A percentile compares a stretch with the other conserved stretches of the same genome.
These are phyloP conservation scores for Machimus rusticus DNA, from an alignment of 2,888 invertebrate species.

Conservation along the genomic window DNA sequence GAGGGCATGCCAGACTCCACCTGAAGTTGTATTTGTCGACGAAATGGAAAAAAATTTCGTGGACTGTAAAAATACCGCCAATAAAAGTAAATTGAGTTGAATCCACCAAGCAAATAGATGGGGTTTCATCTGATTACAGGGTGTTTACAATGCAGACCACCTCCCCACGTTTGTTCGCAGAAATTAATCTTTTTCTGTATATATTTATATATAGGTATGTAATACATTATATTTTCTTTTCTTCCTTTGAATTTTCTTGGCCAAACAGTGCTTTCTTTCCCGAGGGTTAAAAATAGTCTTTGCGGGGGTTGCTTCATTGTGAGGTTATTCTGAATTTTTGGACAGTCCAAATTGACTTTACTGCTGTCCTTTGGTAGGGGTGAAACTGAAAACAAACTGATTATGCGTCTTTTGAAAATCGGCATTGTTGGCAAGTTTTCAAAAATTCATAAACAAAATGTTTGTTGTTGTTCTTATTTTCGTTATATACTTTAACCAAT, in stretches of 20 bases:
- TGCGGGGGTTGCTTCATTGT: neutral
- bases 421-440: neutral
- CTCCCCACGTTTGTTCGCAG: neutral
- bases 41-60: constrained; percentile 3
- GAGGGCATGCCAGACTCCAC: neutral
- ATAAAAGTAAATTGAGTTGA: constrained; percentile 14
- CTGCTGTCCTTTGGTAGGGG: neutral
- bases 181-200: neutral
- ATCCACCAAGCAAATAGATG: neutral
- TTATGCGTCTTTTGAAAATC: neutral
- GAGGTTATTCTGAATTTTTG: neutral
- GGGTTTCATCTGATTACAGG: constrained; percentile 8
- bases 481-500: neutral
- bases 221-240: too few relatives aligned
- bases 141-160: neutral
- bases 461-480: neutral
- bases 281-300: neutral
- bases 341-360: neutral
- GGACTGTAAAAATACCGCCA: constrained; percentile 4
- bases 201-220: too few relatives aligned
- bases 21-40: neutral
- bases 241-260: neutral
- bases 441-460: neutral
- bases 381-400: neutral
- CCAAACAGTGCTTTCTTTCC: neutral